Evolutionary conservation across 2,888 invertebrate genomes (phyloP).

Genomic region (Polydrusus cervinus): DNA sequence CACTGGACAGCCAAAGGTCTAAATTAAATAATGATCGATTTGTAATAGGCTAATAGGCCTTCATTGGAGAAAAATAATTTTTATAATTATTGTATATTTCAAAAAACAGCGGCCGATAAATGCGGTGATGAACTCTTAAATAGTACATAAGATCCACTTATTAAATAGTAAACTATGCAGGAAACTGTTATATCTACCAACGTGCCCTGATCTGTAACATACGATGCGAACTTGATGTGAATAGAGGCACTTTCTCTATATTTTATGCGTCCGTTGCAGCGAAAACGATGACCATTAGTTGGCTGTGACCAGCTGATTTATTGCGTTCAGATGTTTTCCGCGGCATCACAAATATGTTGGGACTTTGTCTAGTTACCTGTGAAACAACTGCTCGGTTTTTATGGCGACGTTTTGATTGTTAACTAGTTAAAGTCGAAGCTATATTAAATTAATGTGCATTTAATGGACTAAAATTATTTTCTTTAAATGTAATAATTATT

Average conservation of each 20-base stretch:
- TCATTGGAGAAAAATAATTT: too few species aligned
- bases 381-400: slow-evolving; percentile 36
- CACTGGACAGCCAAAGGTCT: too few species aligned
- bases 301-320: slow-evolving; percentile 51
- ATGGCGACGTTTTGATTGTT: neutral
- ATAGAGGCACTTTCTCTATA: slow-evolving; percentile 69
- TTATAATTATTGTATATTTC: too few species aligned
- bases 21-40: too few species aligned
- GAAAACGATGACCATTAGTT: slow-evolving; percentile 54
- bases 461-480: too few species aligned
- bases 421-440: too few species aligned
- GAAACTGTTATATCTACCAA: slow-evolving; percentile 50
- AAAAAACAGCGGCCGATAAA: too few species aligned
- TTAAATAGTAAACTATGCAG: slow-evolving; percentile 34
- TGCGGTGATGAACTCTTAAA: too few species aligned
- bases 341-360: slow-evolving; percentile 39
- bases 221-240: slow-evolving; percentile 66
- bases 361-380: slow-evolving; percentile 46
- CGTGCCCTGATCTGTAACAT: slow-evolving; percentile 63
- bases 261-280: slow-evolving; percentile 53
- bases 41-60: too few species aligned
- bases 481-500: too few species aligned
- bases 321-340: slow-evolving; percentile 42
- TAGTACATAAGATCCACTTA: slow-evolving; percentile 13
- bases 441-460: too few species aligned